Evolutionary conservation across 2,888 invertebrate genomes (phyloP), one percentile per base, ranked within the genome.

Genomic region (Invenusta paracnida): DNA sequence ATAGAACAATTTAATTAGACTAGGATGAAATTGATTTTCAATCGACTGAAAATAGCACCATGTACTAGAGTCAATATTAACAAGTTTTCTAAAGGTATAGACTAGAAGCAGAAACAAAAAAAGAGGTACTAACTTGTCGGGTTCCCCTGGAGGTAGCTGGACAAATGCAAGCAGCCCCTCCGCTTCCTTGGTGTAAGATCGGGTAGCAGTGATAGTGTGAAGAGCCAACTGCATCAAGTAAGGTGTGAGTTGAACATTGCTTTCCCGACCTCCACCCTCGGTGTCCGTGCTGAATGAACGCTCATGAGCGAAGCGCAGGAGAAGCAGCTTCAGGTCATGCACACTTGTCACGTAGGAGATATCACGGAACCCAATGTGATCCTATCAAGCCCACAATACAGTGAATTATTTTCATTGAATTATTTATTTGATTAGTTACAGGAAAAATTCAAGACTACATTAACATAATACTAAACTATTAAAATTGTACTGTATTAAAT

Each of bases 221-320:
- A 98, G 94, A 27, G 96, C 96, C 94, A 96, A 96, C 91, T 98
- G 97, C 87, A 95, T 93, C 86, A 98, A 93, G 90, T 97, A 97
- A 5, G 98, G 98, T 87, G 97, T 94, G 89, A 98, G 94, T 92
- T 98, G 96, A 95, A 98, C 95, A 92, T 98, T 98, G 88, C 97
- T 97, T 90, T 97, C 96, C 17, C 97, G 96, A 0, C 97, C 98
- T 0, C 92, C 99, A 28, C 92, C 92, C 25, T 98, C 97, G 0
- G 97, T 96, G 92, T 98, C 98, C 91, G 97, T 97, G 91, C 97
- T 97, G 93, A 98, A 98, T 87, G 96, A 95, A 90, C 95, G 95
- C 89, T 96, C 97, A 91, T 95, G 95, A 0, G 97, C 95, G 92
- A 98, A 97, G 86, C 96, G 93, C 89, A 95, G 91, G 87, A 98